Evolutionary conservation across 2,888 invertebrate species (phyloP).

Genomic region (Merodon equestris): DNA sequence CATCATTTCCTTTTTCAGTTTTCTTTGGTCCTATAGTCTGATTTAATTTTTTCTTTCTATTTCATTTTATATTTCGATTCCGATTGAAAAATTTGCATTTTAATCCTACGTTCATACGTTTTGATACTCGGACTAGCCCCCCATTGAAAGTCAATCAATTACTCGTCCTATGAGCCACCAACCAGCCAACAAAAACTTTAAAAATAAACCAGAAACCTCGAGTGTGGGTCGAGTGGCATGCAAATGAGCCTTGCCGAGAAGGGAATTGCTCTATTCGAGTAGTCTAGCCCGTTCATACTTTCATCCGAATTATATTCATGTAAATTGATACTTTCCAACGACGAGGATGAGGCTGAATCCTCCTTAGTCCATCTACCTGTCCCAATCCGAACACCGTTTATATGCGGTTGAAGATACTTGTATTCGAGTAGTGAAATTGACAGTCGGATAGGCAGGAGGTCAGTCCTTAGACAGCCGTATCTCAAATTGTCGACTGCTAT

Average conservation of each 20-base stretch:
- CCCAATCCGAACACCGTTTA: conserved; percentile 32
- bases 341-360: conserved; percentile 1
- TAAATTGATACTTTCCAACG: conserved; percentile 54
- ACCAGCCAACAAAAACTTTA: background rate
- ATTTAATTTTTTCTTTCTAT: conserved; percentile 34
- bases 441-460: conserved; percentile 34
- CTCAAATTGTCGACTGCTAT: conserved; percentile 14
- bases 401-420: conserved; percentile 50
- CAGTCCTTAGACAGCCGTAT: conserved; percentile 31
- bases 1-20: conserved; percentile 46
- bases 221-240: conserved; percentile 65
- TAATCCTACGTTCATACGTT: conserved; percentile 46
- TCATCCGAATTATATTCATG: conserved; percentile 34
- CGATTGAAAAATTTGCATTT: conserved; percentile 56
- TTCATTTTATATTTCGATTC: too few species aligned
- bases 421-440: conserved; percentile 42
- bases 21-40: conserved; percentile 10
- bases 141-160: conserved; percentile 66
- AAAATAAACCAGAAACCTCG: conserved; percentile 17
- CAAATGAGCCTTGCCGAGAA: conserved; percentile 53
- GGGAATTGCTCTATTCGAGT: conserved; percentile 51
- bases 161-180: conserved; percentile 31
- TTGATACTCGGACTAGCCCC: conserved; percentile 8
- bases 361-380: too few species aligned
- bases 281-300: conserved; percentile 35